A percentile compares a stretch with the other conserved stretches of the same genome.
Evolutionary conservation across 1,140 invertebrate genomes (phyloP).

Genomic region (Pteromalus puparum): DNA sequence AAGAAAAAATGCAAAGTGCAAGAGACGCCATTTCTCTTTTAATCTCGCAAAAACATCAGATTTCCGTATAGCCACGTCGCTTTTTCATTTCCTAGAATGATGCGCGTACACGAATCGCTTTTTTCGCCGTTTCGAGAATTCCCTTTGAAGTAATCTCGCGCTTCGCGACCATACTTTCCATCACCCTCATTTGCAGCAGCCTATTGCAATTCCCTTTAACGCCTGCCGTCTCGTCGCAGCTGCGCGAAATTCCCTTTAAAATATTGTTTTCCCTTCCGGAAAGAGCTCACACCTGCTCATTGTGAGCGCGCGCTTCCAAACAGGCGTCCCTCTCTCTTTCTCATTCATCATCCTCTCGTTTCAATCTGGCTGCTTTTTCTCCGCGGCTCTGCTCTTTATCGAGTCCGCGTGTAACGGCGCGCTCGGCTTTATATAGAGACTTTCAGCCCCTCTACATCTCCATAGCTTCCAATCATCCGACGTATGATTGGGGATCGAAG

Average conservation of each 20-base stretch:
- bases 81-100: background rate
- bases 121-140: background rate
- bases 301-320: no score
- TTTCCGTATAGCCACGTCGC: no score
- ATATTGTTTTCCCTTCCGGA: background rate
- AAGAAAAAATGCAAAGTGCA: no score
- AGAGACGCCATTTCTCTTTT: no score
- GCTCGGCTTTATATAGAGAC: background rate
- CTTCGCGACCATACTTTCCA: background rate
- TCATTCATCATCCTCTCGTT: background rate
- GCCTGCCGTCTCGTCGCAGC: background rate
- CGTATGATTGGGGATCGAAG: slow-evolving; percentile 20
- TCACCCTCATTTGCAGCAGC: background rate
- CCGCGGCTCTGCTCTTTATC: background rate
- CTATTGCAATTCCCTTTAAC: background rate
- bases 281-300: background rate
- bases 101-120: no score
- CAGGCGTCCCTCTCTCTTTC: no score
- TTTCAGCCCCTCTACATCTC: background rate
- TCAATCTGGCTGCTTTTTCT: background rate
- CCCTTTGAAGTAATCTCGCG: background rate
- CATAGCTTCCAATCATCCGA: background rate
- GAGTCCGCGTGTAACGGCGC: background rate
- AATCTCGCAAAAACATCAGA: no score
- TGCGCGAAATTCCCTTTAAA: background rate